Conservation (phyloP, 2,888 invertebrate species). For the Eupsilia transversa region DNA sequence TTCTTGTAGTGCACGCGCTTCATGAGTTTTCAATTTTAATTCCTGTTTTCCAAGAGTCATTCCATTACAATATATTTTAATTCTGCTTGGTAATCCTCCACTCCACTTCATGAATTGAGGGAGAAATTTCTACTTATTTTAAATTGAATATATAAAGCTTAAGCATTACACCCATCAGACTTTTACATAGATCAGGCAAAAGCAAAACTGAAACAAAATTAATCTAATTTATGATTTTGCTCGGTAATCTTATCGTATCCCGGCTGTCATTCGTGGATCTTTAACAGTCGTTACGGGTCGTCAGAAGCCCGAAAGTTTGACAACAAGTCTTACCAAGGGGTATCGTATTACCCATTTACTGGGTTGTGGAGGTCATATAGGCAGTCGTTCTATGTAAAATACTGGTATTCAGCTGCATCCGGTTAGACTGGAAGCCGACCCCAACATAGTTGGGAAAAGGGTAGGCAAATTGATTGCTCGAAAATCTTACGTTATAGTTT, state of each 20-base stretch:
- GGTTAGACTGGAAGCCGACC: no score
- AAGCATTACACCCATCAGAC: neutral
- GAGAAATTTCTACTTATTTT: neutral
- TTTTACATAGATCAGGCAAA: neutral
- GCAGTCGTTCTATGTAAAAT: no score
- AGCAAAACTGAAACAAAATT: neutral
- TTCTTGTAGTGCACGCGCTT: slow-evolving; percentile 11
- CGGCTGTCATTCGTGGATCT: no score
- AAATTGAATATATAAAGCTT: neutral
- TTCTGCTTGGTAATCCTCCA: slow-evolving; percentile 36
- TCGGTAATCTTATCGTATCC: no score
- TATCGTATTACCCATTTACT: no score
- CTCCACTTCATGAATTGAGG: neutral
- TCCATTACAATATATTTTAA: neutral
- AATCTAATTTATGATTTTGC: neutral
- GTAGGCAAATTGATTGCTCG: no score
- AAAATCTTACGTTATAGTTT: neutral
- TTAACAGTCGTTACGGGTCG: no score
- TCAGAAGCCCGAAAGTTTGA: no score
- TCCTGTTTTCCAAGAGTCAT: slow-evolving; percentile 14
- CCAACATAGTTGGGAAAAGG: no score
- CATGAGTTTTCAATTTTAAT: neutral
- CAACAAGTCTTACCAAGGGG: no score
- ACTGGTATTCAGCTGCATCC: no score
- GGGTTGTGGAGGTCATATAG: no score